Evolutionary conservation across 2,113 vertebrate genomes (phyloP).

Genomic region (Recurvirostra avosetta): DNA sequence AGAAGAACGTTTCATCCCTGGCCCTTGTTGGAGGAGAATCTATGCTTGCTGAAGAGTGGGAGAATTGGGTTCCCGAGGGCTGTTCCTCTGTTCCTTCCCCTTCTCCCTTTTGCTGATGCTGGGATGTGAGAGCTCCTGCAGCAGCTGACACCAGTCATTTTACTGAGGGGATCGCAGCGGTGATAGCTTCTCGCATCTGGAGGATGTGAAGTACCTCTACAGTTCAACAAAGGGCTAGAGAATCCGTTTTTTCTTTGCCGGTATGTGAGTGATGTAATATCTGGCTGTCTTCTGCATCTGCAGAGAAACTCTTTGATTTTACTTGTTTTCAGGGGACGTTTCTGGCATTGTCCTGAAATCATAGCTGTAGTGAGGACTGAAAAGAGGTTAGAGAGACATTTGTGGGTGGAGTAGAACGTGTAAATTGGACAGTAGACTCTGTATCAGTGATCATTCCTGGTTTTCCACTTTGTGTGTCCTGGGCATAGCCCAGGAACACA

Average conservation of each 20-base stretch:
- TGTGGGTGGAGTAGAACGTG: accelerated
- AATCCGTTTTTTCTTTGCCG: neutral
- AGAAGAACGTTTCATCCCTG: neutral
- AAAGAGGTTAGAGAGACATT: too few relatives aligned
- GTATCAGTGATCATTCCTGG: neutral
- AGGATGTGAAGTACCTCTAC: neutral
- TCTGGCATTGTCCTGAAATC: neutral
- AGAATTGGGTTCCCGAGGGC: neutral
- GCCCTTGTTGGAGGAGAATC: neutral
- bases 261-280: accelerated
- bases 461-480: neutral
- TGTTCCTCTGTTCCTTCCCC: neutral
- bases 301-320: neutral
- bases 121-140: neutral
- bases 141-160: neutral
- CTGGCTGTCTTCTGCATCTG: neutral
- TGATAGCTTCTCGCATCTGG: accelerated
- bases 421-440: accelerated
- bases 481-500: accelerated
- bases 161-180: neutral
- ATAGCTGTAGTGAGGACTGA: accelerated
- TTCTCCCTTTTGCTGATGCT: neutral
- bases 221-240: neutral
- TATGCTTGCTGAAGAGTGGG: neutral
- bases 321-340: accelerated